Evolutionary conservation across 2,797 vertebrate genomes (phyloP).

Genomic region (Orientallactaga sibirica): DNA sequence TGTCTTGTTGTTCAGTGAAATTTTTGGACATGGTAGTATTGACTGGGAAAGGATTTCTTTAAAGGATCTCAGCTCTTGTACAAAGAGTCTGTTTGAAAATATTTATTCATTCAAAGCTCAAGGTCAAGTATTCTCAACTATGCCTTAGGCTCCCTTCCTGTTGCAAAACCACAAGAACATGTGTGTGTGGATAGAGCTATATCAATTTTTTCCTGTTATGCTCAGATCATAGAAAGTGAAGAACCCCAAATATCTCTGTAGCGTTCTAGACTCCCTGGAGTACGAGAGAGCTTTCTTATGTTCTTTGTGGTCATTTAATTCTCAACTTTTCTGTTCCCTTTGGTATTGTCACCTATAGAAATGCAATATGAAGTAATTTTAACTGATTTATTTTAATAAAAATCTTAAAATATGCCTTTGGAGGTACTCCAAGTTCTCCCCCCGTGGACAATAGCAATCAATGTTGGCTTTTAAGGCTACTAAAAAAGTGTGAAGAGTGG

Average conservation of each 20-base stretch:
- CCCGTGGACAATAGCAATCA: fast-evolving
- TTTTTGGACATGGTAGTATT: not conserved
- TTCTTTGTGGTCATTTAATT: not conserved
- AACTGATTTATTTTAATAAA: too few species aligned
- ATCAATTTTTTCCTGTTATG: not conserved
- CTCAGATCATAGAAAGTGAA: not conserved
- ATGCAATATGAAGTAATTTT: not conserved
- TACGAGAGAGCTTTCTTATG: not conserved
- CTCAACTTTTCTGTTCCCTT: not conserved
- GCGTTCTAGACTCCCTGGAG: not conserved
- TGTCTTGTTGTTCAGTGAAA: not conserved
- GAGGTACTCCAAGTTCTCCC: not conserved
- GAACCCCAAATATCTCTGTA: fast-evolving
- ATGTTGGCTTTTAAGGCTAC: not conserved
- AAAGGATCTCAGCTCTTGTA: not conserved
- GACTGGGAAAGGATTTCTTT: too few species aligned
- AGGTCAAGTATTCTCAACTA: not conserved
- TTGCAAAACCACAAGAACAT: not conserved
- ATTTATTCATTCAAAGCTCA: not conserved
- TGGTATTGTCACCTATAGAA: too few species aligned
- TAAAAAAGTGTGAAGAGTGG: not conserved
- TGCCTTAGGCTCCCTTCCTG: not conserved
- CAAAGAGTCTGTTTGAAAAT: not conserved
- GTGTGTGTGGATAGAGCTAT: not conserved
- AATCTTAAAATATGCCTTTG: not conserved